phyloP scores from a whole-genome alignment of 2,888 invertebrate species.

The Volucella bombylans region DNA sequence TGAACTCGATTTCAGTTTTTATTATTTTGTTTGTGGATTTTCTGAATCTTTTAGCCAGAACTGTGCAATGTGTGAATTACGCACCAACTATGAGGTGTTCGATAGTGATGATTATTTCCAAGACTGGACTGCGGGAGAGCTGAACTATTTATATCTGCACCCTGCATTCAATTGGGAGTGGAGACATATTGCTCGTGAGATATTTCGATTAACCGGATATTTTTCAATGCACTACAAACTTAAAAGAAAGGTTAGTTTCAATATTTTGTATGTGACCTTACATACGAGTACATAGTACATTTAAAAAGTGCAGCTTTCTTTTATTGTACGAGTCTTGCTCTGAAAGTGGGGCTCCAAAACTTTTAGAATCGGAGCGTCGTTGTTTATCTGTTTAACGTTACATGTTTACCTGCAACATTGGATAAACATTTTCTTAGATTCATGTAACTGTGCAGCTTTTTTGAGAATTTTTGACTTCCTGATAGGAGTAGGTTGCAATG shows the following conservation, averaged over 20 bases:
- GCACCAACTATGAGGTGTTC: constrained; percentile 24
- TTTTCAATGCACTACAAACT: constrained; percentile 76
- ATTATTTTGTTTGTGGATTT: background rate
- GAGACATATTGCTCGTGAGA: constrained; percentile 76
- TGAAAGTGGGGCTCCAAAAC: too few species aligned
- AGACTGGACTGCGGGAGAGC: constrained; percentile 75
- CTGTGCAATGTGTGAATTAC: constrained; percentile 27
- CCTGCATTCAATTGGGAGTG: constrained; percentile 78
- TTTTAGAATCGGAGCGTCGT: too few species aligned
- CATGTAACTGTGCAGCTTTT: too few species aligned
- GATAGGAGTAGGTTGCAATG: too few species aligned
- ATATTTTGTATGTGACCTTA: background rate
- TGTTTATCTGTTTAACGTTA: too few species aligned
- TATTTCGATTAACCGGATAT: constrained; percentile 75
- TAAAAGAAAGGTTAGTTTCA: constrained; percentile 60
- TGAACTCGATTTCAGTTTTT: background rate
- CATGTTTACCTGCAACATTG: too few species aligned
- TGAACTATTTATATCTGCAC: constrained; percentile 77
- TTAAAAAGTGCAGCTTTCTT: background rate
- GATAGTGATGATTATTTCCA: constrained; percentile 56
- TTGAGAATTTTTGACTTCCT: too few species aligned
- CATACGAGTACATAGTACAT: too few species aligned
- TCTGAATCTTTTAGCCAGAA: constrained; percentile 39
- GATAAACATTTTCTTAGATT: too few species aligned
- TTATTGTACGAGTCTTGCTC: too few species aligned